phyloP scores from a whole-genome alignment of 2,888 invertebrate species.

The Himalopsyche tibetana region DNA sequence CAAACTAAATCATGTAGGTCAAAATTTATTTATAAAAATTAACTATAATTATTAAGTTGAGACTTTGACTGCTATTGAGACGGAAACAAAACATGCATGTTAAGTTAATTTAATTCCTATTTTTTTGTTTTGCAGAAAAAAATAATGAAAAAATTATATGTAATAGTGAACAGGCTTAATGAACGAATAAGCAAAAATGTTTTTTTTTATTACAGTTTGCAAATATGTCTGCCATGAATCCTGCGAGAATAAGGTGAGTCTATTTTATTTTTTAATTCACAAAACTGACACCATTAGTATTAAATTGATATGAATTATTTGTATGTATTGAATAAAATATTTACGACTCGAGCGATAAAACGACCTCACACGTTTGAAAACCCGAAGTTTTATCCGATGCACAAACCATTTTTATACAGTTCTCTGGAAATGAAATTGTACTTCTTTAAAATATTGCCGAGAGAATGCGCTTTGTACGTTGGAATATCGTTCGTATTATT shows the following conservation, averaged over 20 bases:
- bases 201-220: constrained; percentile 83
- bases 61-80: no score
- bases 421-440: background rate
- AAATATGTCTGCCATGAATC: constrained; percentile 88
- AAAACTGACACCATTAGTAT: no score
- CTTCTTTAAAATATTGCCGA: background rate
- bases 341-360: background rate
- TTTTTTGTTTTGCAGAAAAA: no score
- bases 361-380: background rate
- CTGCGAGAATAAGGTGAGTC: constrained; percentile 86
- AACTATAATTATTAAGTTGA: no score
- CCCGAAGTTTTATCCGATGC: constrained; percentile 12
- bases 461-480: background rate
- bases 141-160: no score
- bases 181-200: background rate
- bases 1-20: no score
- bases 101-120: no score
- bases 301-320: no score
- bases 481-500: background rate
- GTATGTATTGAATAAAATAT: no score
- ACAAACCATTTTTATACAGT: constrained; percentile 42
- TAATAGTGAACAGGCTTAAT: no score
- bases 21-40: no score
- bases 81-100: no score
- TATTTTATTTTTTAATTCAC: background rate